Evolutionary conservation across 2,797 vertebrate genomes (phyloP).

Genomic region (Melanotaenia parkinsoni): DNA sequence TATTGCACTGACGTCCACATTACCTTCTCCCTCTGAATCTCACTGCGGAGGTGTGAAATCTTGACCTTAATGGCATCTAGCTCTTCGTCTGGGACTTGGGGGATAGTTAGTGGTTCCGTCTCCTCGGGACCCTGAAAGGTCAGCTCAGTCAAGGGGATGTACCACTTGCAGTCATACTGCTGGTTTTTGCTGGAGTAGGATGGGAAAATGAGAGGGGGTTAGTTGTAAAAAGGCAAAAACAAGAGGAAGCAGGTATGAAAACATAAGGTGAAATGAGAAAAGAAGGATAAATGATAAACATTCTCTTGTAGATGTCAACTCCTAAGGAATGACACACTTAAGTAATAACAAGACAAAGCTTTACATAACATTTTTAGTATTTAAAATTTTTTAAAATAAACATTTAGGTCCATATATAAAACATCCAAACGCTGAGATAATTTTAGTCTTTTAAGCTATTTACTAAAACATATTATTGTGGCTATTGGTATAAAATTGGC

Average conservation of each 20-base stretch:
- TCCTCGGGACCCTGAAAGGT: conserved; percentile 95
- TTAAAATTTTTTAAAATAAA: background rate
- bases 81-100: conserved; percentile 94
- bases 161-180: conserved; percentile 98
- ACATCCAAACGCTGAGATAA: no score
- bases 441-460: background rate
- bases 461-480: background rate
- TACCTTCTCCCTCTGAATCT: conserved; percentile 97
- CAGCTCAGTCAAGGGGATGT: conserved; percentile 94
- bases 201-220: background rate
- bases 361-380: background rate
- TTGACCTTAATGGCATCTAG: conserved; percentile 97
- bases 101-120: conserved; percentile 88
- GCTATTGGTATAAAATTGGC: background rate
- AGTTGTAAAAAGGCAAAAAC: background rate
- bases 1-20: background rate
- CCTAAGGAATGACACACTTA: background rate
- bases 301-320: background rate
- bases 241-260: background rate
- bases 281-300: background rate
- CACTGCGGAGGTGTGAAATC: conserved; percentile 97
- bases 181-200: conserved; percentile 89
- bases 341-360: background rate
- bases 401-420: background rate
- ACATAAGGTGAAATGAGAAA: background rate